Base-by-base conservation (phyloP, 2,888 invertebrate genomes). In the Xestia rhomboidea region DNA sequence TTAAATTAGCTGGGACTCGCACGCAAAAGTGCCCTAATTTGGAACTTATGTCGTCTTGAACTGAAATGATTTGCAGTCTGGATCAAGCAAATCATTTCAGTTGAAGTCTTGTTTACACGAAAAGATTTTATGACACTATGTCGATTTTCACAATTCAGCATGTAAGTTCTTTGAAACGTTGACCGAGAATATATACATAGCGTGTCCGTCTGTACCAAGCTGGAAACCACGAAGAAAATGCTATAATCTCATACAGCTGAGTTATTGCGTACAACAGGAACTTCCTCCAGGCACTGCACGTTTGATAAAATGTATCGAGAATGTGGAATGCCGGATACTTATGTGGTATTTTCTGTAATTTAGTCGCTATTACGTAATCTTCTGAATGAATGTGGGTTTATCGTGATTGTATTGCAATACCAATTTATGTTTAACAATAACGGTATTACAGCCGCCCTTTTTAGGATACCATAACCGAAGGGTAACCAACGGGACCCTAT, bases 1-100 rank as follows among this genome's bases (percentile, higher is more conserved):
- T 93, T 92, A 93, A 95, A 94, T 91, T 91, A 92, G 92, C 92
- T 88, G 89, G 87, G 88, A 89, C 84, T 88, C 85, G 86, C 87
- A 89, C 85, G 83, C 89, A 89, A 87, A 90, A 89, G 89, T 88
- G 89, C 77, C 84, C 89, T 89, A 91, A 93, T 93, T 92, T 89
- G 79, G 83, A 92, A 91, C 90, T 91, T 92, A 90, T 89, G 86
- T 88, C 79, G 81, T 91, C 91, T 91, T 91, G 68, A 90, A 90
- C 88, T 89, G 82, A 90, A 89, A 89, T 87, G 79, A 87, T 91
- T 91, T 86, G 83, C 81, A 77, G 83, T 87, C 60, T 30, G 8
- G 8, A 60, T 30, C 27, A 30, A 60, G 60, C 60, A 18, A 60
- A 2, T 60, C 18, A 60, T 60, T 30, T 30, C 18, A 57, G 57